Evolutionary conservation across 2,113 vertebrate species (phyloP), one percentile per base, ranked within the genome.

Genomic region (Zosterops pallidus): DNA sequence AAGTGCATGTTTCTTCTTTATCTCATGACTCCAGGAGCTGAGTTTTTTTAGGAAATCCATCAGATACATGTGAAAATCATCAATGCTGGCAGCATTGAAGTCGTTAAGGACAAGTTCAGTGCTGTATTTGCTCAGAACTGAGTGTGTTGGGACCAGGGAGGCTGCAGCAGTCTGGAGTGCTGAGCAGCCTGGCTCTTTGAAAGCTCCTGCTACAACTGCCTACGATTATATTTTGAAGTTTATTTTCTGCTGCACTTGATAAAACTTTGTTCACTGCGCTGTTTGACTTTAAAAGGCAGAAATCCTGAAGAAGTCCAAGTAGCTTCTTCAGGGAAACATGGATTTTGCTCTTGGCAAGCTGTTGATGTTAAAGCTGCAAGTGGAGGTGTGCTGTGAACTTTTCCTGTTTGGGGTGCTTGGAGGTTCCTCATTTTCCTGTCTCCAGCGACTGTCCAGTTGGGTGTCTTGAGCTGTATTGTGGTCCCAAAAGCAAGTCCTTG

Each of bases 1-100:
- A 89, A 94, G 42, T 39, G 24, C 14, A 0, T 57, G 46, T 83
- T 92, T 80, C 76, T 67, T n/a, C 47, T 83, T 80, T 74, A 82
- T 91, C 8, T 0, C 9, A 2, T 78, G 64, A 71, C 60, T 75
- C 31, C 33, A 75, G 91, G 56, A 96, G 64, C 42, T 12, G 77
- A 78, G 12, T 22, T 81, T 94, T 91, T 93, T 65, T 69, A 49
- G 69, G 65, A 71, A 86, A 89, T 9, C 44, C 56, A 84, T 83
- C 80, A 89, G 83, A 96, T 90, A 86, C 8, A 37, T 94, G 83
- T 89, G 94, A 87, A 94, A 95, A 91, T 60, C 62, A 64, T 79
- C 78, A 46, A 28, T 49, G 74, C 37, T 95, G 95, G 90, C 94
- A 94, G 84, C 70, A 64, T 0, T 60, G 70, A 85, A 87, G 90